Percentiles rank a stretch among this genome's conserved stretches.
Evolutionary conservation across 92 coral and sea anemone genomes (phyloP).

Genomic region (Blastomussa wellsi): DNA sequence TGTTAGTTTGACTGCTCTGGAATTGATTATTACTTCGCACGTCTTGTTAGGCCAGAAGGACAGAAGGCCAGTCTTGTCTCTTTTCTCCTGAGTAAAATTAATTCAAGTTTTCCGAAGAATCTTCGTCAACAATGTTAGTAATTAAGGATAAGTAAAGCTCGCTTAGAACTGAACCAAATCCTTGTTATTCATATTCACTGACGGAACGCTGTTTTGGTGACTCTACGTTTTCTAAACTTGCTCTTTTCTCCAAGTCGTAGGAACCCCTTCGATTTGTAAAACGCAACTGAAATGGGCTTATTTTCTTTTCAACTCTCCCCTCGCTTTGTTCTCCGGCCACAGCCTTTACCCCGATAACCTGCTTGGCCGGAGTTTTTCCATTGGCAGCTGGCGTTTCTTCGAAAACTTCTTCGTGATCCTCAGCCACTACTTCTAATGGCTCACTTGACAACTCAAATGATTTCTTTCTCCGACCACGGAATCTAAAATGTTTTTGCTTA

Average conservation of each 20-base stretch:
- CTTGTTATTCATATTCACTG: slow-evolving; percentile 10
- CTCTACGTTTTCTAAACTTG: slow-evolving; percentile 1
- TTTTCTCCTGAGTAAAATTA: not conserved
- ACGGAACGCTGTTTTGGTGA: not conserved
- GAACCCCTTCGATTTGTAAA: slow-evolving; percentile 26
- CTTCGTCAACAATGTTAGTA: not conserved
- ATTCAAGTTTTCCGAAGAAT: not conserved
- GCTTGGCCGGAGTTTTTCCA: not conserved
- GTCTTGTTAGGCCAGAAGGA: not conserved
- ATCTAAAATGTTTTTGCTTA: slow-evolving; percentile 29
- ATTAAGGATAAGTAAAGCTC: not conserved
- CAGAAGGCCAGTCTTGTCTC: too few relatives aligned
- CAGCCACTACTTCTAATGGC: slow-evolving; percentile 13
- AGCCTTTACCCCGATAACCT: not conserved
- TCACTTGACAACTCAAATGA: slow-evolving; percentile 30
- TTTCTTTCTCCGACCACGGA: slow-evolving; percentile 23
- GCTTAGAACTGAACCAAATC: not conserved
- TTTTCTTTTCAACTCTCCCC: slow-evolving; percentile 12
- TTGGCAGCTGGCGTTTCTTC: slow-evolving; percentile 5
- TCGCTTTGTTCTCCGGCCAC: not conserved
- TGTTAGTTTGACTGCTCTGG: not conserved
- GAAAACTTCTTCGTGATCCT: slow-evolving; percentile 15
- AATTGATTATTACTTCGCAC: not conserved
- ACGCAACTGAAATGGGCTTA: slow-evolving; percentile 33
- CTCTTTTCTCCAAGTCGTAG: slow-evolving; percentile 31